Percentiles rank a stretch among this genome's conserved stretches.
Evolutionary conservation across 2,888 invertebrate genomes (phyloP).

Genomic region (Metellina segmentata): DNA sequence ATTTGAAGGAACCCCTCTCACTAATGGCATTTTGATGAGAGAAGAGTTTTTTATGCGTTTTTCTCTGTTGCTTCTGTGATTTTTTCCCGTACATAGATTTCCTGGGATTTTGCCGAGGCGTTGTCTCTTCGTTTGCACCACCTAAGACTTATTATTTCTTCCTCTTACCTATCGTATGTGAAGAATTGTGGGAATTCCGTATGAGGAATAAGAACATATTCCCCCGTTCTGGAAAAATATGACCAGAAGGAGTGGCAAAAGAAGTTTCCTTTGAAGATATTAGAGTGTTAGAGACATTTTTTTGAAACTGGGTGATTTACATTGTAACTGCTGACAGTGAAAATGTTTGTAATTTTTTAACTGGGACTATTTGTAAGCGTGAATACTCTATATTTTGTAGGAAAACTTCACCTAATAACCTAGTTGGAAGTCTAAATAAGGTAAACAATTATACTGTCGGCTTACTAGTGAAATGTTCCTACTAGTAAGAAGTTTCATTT

Average conservation of each 20-base stretch:
- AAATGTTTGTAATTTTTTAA: no score
- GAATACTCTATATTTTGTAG: no score
- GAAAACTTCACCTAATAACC: no score
- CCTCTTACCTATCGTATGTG: background rate
- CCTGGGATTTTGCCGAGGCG: conserved; percentile 4
- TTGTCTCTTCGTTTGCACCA: conserved; percentile 52
- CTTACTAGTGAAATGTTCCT: no score
- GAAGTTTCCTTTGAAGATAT: background rate
- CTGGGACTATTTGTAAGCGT: no score
- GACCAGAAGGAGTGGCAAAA: background rate
- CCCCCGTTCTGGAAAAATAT: background rate
- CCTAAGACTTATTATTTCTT: conserved; percentile 50
- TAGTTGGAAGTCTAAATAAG: no score
- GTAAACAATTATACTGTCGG: no score
- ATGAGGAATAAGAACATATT: background rate
- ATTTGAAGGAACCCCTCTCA: conserved; percentile 27
- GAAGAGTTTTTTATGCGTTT: conserved; percentile 12
- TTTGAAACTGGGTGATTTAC: no score
- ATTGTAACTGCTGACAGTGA: no score
- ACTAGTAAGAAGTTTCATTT: no score
- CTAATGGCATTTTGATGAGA: conserved; percentile 69
- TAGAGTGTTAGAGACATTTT: no score
- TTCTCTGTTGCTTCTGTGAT: background rate
- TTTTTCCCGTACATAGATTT: conserved; percentile 23
- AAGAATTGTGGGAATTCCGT: background rate